These are phyloP conservation scores for Panagrolaimus sp. DNA, from an alignment of 1,140 invertebrate species.

Conservation along the genomic window DNA sequence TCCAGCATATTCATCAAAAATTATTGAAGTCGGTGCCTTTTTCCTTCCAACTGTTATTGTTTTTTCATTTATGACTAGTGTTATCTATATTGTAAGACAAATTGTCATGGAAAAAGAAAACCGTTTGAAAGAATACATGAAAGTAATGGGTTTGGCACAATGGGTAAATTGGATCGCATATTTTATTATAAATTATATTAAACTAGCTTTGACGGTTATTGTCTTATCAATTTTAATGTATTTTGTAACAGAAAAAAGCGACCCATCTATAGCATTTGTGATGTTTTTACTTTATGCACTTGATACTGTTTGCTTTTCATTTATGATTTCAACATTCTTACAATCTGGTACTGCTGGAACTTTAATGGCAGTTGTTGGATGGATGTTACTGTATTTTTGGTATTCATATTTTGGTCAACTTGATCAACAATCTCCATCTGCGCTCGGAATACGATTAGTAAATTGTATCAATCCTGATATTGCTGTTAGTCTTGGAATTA, in stretches of 20 bases:
- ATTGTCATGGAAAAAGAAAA: conserved; percentile 53
- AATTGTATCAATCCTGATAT: conserved; percentile 51
- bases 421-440: conserved; percentile 37
- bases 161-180: conserved; percentile 78
- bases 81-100: conserved; percentile 46
- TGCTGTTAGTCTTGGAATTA: conserved; percentile 38
- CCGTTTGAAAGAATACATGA: conserved; percentile 71
- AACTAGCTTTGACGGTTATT: conserved; percentile 65
- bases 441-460: conserved; percentile 30
- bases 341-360: conserved; percentile 62
- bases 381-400: conserved; percentile 52
- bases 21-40: conserved; percentile 45
- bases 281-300: conserved; percentile 65
- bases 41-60: conserved; percentile 45
- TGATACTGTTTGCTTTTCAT: conserved; percentile 66
- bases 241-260: conserved; percentile 38
- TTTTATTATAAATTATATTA: conserved; percentile 72
- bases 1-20: conserved; percentile 38
- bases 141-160: conserved; percentile 77
- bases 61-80: conserved; percentile 49
- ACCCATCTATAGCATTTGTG: conserved; percentile 59
- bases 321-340: conserved; percentile 68
- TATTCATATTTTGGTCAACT: conserved; percentile 39
- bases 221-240: conserved; percentile 62
- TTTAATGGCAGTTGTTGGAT: conserved; percentile 39